phyloP scores from a whole-genome alignment of 2,888 invertebrate genomes.

The Spisula subtruncata region DNA sequence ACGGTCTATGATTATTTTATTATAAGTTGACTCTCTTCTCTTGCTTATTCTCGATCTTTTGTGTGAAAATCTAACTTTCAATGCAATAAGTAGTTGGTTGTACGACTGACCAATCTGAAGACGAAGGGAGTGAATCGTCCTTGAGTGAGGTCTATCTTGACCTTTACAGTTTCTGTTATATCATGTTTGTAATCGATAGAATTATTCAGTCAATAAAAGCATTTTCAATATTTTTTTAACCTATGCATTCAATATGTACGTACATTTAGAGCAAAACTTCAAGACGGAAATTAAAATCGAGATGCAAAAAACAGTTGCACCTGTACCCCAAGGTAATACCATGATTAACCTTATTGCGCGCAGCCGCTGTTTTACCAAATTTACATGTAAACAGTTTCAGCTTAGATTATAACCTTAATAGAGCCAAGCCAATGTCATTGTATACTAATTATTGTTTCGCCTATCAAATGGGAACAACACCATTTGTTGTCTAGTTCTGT shows the following conservation, averaged over 20 bases:
- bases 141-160: no score
- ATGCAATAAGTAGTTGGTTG: no score
- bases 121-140: no score
- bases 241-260: neutral
- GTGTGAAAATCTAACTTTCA: no score
- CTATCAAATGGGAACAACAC: neutral
- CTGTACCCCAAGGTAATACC: slow-evolving; percentile 31
- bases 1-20: neutral
- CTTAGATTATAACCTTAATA: neutral
- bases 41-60: neutral
- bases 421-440: neutral
- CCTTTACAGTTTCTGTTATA: no score
- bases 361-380: neutral
- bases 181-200: no score
- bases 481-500: neutral
- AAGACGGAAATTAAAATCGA: slow-evolving; percentile 40
- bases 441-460: neutral
- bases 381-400: neutral
- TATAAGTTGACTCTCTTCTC: neutral
- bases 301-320: slow-evolving; percentile 17
- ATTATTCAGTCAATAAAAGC: no score
- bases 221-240: neutral
- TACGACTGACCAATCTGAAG: no score
- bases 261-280: slow-evolving; percentile 28
- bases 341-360: neutral